phyloP scores from a whole-genome alignment of 2,888 invertebrate genomes.

The Volucella inanis region DNA sequence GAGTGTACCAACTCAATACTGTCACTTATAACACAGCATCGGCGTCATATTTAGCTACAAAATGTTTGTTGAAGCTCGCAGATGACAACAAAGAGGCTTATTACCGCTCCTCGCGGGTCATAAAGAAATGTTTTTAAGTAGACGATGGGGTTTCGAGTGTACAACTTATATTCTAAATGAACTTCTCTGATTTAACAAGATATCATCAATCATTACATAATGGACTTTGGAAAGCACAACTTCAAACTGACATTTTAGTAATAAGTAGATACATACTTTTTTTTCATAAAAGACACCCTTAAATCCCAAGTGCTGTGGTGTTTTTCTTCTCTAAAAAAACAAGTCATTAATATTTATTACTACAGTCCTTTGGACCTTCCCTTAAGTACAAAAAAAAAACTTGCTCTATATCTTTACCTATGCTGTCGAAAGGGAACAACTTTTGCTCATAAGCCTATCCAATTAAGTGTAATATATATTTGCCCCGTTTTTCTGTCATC shows the following conservation, averaged over 20 bases:
- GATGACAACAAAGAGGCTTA: too few species aligned
- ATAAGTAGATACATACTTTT: too few species aligned
- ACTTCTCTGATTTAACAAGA: slow-evolving; percentile 5
- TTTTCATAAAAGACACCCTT: too few species aligned
- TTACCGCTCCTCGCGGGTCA: too few species aligned
- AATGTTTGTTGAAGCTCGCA: too few species aligned
- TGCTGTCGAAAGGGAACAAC: background rate
- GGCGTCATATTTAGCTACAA: too few species aligned
- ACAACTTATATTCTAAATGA: background rate
- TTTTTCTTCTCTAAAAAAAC: background rate
- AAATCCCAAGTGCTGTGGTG: background rate
- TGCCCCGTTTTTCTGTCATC: background rate
- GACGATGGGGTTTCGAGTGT: background rate
- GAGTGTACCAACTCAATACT: too few species aligned
- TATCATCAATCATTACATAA: slow-evolving; percentile 2
- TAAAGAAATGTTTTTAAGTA: too few species aligned
- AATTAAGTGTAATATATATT: background rate
- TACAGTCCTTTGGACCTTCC: background rate
- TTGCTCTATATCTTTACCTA: background rate
- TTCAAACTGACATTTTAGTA: too few species aligned
- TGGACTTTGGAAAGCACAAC: background rate
- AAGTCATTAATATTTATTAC: slow-evolving; percentile 20
- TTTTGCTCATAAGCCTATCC: background rate
- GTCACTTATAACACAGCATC: too few species aligned
- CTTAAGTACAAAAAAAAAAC: background rate